Evolutionary conservation across 2,797 vertebrate genomes (phyloP).

Genomic region (Rhinogobio ventralis): DNA sequence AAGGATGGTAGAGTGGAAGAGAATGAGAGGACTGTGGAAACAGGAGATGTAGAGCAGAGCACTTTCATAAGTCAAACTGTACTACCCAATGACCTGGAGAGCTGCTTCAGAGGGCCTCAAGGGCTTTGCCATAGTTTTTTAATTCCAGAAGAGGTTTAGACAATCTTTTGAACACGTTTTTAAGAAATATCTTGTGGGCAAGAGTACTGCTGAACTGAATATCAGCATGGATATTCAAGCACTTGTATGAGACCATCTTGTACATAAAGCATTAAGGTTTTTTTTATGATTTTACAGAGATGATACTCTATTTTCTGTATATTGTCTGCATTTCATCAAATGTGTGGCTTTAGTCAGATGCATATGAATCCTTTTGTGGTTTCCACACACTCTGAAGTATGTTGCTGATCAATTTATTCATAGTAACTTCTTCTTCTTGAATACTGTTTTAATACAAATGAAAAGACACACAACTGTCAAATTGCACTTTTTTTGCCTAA

Average conservation of each 20-base stretch:
- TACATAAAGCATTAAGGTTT: slow-evolving; percentile 17
- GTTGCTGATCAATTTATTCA: background rate
- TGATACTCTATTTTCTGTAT: background rate
- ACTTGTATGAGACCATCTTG: background rate
- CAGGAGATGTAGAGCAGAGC: slow-evolving; percentile 36
- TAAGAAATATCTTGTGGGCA: background rate
- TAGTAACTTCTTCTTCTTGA: background rate
- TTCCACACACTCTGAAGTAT: background rate
- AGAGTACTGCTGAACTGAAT: slow-evolving; percentile 3
- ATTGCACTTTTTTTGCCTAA: background rate
- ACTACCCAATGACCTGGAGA: slow-evolving; percentile 69
- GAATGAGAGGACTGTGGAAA: slow-evolving; percentile 17
- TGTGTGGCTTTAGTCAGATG: background rate
- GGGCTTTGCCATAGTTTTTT: slow-evolving; percentile 18
- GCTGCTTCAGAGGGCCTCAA: slow-evolving; percentile 71
- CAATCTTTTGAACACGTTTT: background rate
- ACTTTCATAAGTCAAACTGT: slow-evolving; percentile 66
- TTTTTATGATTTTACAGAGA: background rate
- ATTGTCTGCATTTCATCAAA: background rate
- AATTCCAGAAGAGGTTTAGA: slow-evolving; percentile 1
- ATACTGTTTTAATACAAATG: background rate
- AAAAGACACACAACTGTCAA: background rate
- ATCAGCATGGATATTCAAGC: background rate
- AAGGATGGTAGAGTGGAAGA: slow-evolving; percentile 14
- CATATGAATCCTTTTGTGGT: background rate